Base-by-base conservation (phyloP, 2,888 invertebrate genomes). In the Dichetophora obliterata region DNA sequence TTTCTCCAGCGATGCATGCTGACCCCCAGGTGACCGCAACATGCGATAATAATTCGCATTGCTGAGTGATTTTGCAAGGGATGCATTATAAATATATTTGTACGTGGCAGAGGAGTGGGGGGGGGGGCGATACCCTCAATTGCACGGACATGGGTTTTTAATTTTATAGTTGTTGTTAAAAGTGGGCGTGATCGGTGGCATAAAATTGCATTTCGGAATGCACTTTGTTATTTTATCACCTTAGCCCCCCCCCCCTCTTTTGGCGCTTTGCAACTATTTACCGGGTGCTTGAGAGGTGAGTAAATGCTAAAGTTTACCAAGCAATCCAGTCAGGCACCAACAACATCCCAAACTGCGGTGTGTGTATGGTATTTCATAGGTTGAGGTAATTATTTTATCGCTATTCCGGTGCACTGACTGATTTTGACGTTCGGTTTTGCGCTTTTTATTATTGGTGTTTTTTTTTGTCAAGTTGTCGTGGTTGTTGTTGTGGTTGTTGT, bases 51-150 rank as follows among this genome's bases (percentile, higher is more conserved):
- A 75, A 78, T 78, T 78, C 69, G 77, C 77, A 75, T 71, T 71
- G 74, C 54, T 74, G 65, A 74, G 66, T 61, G 69, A 80, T 77
- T 80, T 80, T 57, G 80, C 80, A 73, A 80, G 74, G 74, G 68
- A 77, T 77, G 61, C 77, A 78, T 68, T 66, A 73, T 80, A 77
- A 54, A 78, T 77, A 5, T 27, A 37, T 5, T 66, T 34, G 4
- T 43, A 61, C 57, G 37, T 48, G 37, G 63, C 14, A 4, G 54
- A 14, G 52, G 48, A 65, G 59, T 16, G n/a, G 57, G 16, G 37
- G 71, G 43, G 22, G 43, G 43, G 61, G 16, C 11, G 54, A 2
- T 14, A 54, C n/a, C 65, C 50, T n/a, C 50, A 8, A 14, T 1
- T 5, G 37, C 37, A 22, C 14, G 22, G 22, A 54, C 52, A 74